Conservation (phyloP, 1,140 invertebrate species). For the Caligus rogercresseyi region DNA sequence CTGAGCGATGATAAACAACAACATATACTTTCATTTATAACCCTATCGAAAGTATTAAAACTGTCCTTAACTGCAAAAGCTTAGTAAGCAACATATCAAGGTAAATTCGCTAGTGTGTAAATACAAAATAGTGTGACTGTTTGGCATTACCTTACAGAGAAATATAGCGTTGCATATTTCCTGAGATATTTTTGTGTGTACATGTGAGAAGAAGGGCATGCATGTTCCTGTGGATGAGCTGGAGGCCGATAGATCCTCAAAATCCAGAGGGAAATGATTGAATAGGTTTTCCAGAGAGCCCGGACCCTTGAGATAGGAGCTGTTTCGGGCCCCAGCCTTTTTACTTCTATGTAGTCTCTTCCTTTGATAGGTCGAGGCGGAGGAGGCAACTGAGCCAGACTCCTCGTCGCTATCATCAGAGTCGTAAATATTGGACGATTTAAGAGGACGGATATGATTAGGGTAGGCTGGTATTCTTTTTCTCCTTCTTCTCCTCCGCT, state of each 20-base stretch:
- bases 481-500: background rate
- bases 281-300: background rate
- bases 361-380: background rate
- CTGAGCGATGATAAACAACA: no score
- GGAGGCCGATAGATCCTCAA: background rate
- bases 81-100: no score
- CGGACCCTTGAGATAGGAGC: background rate
- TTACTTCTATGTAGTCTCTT: background rate
- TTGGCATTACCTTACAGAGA: slow-evolving; percentile 53
- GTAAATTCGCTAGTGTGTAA: no score
- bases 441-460: background rate
- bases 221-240: slow-evolving; percentile 3
- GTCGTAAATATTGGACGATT: background rate
- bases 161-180: slow-evolving; percentile 48
- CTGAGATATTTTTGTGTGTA: slow-evolving; percentile 11
- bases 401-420: background rate
- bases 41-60: no score
- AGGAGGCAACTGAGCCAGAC: background rate
- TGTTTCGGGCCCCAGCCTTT: background rate
- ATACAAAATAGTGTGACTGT: no score
- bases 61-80: no score
- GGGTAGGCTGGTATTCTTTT: background rate
- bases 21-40: no score
- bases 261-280: background rate
- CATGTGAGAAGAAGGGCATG: slow-evolving; percentile 5